Percentiles rank a stretch among this genome's conserved stretches.
Conservation (phyloP, 2,113 vertebrate species). For the Pipa parva region DNA sequence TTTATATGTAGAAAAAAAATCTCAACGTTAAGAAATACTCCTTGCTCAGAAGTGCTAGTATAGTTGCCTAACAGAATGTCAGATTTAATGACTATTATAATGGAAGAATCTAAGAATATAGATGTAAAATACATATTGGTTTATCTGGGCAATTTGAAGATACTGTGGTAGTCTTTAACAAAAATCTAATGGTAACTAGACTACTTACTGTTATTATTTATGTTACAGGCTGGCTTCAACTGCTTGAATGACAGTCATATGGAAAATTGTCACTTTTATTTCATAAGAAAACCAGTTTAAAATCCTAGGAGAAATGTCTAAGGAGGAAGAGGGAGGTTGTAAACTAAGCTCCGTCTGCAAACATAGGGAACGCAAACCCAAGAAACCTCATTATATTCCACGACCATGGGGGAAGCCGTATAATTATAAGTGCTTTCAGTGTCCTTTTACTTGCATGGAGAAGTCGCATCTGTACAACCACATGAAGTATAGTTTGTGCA, state of each 20-base stretch:
- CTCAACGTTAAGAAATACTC: too few relatives aligned
- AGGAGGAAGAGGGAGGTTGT: constrained; percentile 72
- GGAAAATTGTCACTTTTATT: background rate
- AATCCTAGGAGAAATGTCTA: constrained; percentile 71
- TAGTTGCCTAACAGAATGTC: too few relatives aligned
- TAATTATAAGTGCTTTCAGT: constrained; percentile 99
- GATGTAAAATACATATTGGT: too few relatives aligned
- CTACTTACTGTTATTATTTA: background rate
- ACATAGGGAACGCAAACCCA: constrained; percentile 90
- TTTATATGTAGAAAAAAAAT: too few relatives aligned
- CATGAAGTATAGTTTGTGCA: constrained; percentile 98
- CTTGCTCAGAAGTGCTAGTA: too few relatives aligned
- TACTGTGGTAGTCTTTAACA: too few relatives aligned
- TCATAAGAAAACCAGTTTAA: background rate
- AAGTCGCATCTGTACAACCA: constrained; percentile 98
- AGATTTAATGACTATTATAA: too few relatives aligned
- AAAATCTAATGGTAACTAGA: too few relatives aligned
- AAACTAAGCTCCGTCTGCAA: constrained; percentile 75
- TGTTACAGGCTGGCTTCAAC: background rate
- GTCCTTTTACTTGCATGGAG: constrained; percentile 98
- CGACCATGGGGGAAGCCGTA: constrained; percentile 96
- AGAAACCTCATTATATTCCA: constrained; percentile 96
- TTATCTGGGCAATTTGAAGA: too few relatives aligned
- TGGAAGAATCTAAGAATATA: too few relatives aligned
- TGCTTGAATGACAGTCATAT: background rate